Conservation (phyloP, 2,797 vertebrate species). For the Smutsia temminckii region DNA sequence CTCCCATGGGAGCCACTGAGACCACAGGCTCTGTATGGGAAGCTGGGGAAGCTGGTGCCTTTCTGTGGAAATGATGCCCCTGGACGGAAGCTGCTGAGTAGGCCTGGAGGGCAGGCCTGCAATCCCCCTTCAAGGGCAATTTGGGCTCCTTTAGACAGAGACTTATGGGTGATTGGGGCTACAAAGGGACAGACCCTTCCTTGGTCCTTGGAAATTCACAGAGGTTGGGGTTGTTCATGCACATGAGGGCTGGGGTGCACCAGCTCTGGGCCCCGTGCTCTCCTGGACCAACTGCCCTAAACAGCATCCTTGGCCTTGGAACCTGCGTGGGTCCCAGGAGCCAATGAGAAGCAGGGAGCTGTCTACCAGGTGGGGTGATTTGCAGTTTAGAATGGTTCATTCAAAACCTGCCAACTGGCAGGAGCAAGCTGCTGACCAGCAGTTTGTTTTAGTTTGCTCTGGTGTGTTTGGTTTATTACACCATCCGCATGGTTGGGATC, state of each 20-base stretch:
- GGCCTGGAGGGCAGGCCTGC: background rate
- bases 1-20: background rate
- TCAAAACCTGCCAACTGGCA: background rate
- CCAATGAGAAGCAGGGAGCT: rapidly evolving
- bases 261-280: rapidly evolving
- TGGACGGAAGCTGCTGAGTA: background rate
- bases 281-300: background rate
- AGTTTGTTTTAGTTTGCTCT: background rate
- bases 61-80: background rate
- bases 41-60: background rate
- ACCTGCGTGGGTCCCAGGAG: rapidly evolving
- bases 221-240: no score
- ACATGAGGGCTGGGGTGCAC: rapidly evolving
- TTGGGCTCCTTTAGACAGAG: background rate
- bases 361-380: rapidly evolving
- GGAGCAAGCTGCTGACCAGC: rapidly evolving
- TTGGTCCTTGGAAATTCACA: rapidly evolving
- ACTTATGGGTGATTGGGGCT: rapidly evolving
- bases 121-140: rapidly evolving
- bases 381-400: rapidly evolving
- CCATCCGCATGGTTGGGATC: background rate
- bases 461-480: background rate
- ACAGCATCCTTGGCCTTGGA: rapidly evolving
- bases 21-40: background rate
- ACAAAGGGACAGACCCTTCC: rapidly evolving